Base-by-base conservation (phyloP, 1,140 invertebrate species). In the Drosophila tristis region DNA sequence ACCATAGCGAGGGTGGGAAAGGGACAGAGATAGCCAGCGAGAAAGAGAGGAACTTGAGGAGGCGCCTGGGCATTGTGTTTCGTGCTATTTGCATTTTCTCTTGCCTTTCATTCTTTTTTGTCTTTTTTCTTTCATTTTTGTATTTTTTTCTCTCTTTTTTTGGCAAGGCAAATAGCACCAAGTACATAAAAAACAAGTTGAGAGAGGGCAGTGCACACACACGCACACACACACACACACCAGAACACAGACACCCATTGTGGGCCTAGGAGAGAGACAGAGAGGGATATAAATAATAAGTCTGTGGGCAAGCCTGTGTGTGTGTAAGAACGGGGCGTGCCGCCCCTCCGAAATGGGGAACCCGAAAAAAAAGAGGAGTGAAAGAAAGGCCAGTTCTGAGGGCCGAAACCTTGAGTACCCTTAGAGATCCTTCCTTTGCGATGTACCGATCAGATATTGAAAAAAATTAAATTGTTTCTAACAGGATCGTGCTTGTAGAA, bases 11-110 rank as follows among this genome's bases (percentile, higher is more conserved):
- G 67, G 26, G 54, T 15, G 20, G 13, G 39, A 50, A 16, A 31
- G 23, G 9, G 29, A 59, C 44, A 59, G 45, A 9, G 15, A n/a
- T 16, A 35, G n/a, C 42, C 5, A 5, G 50, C 42, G 60, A n/a
- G 59, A 29, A 6, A 35, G 56, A 42, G 42, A 47, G 16, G 44
- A 80, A 78, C 73, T 80, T 70, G 80, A 80, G 80, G 42, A 80
- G 78, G 74, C 78, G 64, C 73, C 79, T 76, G 62, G 71, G 82
- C 82, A 86, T 86, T 86, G 81, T 87, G 76, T 87, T 86, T 87
- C 77, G 87, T 87, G 84, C 63, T 86, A 86, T 86, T 86, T 89
- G 82, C 82, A 86, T 86, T 86, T 85, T 74, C 75, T 44, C 54
- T 29, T 61, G 50, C 70, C 44, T 55, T 66, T 16, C 31, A 53